Evolutionary conservation across 1,140 invertebrate genomes (phyloP).

Genomic region (Matsumurasca onukii): DNA sequence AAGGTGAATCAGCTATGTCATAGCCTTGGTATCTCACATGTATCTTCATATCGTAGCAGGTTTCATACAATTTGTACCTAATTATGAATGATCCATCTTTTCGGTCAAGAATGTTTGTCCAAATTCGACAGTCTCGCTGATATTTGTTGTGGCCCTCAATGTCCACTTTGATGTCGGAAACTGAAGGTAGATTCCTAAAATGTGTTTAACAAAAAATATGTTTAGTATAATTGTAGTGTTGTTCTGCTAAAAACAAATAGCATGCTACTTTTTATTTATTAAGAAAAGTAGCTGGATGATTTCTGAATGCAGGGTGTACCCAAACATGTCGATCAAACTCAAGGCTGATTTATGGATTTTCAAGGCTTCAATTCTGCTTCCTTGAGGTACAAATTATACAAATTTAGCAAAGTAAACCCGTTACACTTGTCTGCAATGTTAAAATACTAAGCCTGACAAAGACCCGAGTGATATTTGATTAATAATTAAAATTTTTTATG

Average conservation of each 20-base stretch:
- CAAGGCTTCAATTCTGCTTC: too few relatives aligned
- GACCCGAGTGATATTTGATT: too few relatives aligned
- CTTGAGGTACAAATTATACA: too few relatives aligned
- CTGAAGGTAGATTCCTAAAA: too few relatives aligned
- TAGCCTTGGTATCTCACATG: constrained; percentile 65
- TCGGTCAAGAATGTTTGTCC: constrained; percentile 75
- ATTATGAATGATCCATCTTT: constrained; percentile 86
- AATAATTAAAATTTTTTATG: too few relatives aligned
- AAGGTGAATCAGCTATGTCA: constrained; percentile 68
- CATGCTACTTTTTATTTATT: not conserved
- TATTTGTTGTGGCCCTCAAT: constrained; percentile 55
- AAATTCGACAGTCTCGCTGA: constrained; percentile 61
- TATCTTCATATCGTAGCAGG: constrained; percentile 70
- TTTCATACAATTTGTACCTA: constrained; percentile 77
- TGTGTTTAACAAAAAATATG: not conserved
- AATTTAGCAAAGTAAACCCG: too few relatives aligned
- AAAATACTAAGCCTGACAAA: too few relatives aligned
- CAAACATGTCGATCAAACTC: constrained; percentile 44
- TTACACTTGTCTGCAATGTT: too few relatives aligned
- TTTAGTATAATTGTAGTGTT: not conserved
- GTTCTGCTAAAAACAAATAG: not conserved
- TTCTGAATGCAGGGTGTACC: constrained; percentile 46
- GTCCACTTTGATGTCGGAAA: not conserved
- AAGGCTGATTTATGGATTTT: constrained; percentile 45
- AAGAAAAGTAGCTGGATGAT: not conserved